Conservation (phyloP, 2,797 vertebrate species). For the Ciconia nigra region DNA sequence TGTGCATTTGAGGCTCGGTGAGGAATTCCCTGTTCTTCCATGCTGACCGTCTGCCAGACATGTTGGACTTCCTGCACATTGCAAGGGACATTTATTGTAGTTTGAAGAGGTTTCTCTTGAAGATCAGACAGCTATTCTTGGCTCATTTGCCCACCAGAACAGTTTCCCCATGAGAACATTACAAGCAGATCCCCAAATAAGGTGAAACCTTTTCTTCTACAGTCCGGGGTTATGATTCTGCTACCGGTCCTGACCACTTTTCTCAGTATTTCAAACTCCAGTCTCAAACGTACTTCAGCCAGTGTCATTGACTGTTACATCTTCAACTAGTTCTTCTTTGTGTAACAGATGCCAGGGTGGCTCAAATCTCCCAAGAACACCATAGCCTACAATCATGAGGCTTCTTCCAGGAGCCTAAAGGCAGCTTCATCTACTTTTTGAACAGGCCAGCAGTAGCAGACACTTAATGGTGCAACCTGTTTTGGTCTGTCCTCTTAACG, state of each 20-base stretch:
- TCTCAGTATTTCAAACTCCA: not conserved
- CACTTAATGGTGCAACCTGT: not conserved
- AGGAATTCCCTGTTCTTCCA: not conserved
- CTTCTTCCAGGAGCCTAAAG: not conserved
- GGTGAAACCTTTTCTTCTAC: not conserved
- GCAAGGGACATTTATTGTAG: not conserved
- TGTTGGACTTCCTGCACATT: not conserved
- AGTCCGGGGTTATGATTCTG: not conserved
- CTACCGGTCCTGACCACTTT: not conserved
- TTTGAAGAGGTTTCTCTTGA: not conserved
- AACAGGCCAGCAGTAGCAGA: not conserved
- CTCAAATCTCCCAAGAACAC: not conserved
- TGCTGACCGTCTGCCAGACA: not conserved
- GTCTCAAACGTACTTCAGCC: not conserved
- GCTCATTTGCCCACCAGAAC: not conserved
- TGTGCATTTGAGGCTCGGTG: not conserved
- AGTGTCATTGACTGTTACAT: not conserved
- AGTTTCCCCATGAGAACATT: not conserved
- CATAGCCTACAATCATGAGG: not conserved
- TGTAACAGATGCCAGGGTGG: not conserved
- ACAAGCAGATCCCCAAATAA: not conserved
- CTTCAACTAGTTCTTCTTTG: not conserved
- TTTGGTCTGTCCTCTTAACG: not conserved
- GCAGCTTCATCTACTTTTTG: not conserved
- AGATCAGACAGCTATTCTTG: not conserved